These are phyloP conservation scores for Gadopsis bispinosus DNA, from an alignment of 2,797 vertebrate genomes.

Conservation along the genomic window DNA sequence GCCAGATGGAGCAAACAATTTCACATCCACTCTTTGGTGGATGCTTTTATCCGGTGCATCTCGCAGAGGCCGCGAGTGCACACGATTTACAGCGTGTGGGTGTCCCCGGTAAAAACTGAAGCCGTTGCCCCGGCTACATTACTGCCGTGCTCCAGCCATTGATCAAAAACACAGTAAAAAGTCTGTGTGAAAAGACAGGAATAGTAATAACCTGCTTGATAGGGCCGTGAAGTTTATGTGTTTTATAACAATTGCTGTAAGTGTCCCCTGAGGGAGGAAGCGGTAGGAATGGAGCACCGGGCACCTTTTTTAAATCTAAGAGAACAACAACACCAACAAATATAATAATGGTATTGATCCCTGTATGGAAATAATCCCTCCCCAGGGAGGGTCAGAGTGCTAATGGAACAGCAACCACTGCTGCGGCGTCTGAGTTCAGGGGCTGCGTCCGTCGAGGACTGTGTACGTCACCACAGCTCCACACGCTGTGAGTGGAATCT, in stretches of 20 bases:
- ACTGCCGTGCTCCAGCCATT: conserved; percentile 27
- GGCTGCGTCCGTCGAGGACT: neutral
- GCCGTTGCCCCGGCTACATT: conserved; percentile 18
- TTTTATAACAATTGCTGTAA: conserved; percentile 25
- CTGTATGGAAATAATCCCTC: neutral
- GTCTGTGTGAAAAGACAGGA: conserved; percentile 25
- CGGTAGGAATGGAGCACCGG: neutral
- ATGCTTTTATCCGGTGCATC: conserved; percentile 37
- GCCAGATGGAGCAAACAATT: conserved; percentile 28
- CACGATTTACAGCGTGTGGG: conserved; percentile 45
- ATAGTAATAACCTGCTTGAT: conserved; percentile 35
- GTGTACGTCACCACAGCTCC: neutral
- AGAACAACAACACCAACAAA: neutral
- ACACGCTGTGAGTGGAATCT: neutral
- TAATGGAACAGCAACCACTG: neutral
- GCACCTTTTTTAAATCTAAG: neutral
- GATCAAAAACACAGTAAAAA: conserved; percentile 57
- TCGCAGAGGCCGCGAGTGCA: neutral
- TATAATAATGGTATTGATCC: neutral
- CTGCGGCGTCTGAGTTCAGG: neutral
- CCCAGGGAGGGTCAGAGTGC: conserved; percentile 4
- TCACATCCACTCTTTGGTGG: conserved; percentile 7
- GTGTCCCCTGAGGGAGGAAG: neutral
- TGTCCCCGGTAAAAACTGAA: conserved; percentile 35
- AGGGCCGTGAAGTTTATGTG: conserved; percentile 30